Conservation (phyloP, 2,113 vertebrate species). For the Rhadina sibilatrix region DNA sequence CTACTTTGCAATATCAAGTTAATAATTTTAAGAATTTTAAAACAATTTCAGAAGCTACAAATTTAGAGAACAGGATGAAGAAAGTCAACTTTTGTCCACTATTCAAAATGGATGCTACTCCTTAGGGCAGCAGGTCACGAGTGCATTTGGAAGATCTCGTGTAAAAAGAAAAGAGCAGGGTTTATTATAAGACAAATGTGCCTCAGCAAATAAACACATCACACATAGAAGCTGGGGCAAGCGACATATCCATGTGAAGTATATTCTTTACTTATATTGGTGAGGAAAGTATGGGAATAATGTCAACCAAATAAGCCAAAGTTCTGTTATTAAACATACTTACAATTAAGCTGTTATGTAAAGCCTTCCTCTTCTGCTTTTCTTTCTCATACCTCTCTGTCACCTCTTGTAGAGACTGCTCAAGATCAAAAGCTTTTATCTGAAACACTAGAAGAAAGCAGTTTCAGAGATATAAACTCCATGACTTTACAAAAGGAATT, state of each 20-base stretch:
- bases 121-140: not conserved
- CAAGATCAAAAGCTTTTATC: conserved; percentile 39
- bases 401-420: conserved; percentile 57
- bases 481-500: not conserved
- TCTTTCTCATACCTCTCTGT: conserved; percentile 51
- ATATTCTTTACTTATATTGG: not conserved
- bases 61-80: not conserved
- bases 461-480: not conserved
- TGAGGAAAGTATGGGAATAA: not conserved
- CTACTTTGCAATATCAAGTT: not conserved
- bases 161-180: not conserved
- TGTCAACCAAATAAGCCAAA: not conserved
- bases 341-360: conserved; percentile 70
- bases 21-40: not conserved
- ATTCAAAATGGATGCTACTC: not conserved
- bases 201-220: not conserved
- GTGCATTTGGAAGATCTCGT: not conserved
- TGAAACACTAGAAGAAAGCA: conserved; percentile 51
- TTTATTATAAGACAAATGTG: not conserved
- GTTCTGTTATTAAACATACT: not conserved
- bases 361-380: conserved; percentile 51
- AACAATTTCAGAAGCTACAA: not conserved
- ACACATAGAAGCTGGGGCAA: not conserved
- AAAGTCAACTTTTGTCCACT: not conserved
- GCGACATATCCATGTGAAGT: not conserved